phyloP scores from a whole-genome alignment of 2,888 invertebrate genomes.

The Calliphora vomitoria region DNA sequence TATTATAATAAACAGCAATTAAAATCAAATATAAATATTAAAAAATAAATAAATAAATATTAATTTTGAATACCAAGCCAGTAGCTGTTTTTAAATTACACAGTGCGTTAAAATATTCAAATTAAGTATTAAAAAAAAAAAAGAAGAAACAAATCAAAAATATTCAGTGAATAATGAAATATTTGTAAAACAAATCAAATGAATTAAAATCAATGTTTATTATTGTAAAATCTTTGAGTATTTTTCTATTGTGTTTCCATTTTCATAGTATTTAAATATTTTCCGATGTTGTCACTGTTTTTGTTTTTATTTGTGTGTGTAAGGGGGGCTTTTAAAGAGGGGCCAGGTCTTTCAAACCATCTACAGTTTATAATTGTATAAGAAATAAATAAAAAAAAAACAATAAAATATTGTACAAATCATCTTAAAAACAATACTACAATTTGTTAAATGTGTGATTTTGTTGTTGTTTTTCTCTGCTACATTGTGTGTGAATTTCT shows the following conservation, averaged over 20 bases:
- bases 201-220: not conserved
- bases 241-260: not conserved
- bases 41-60: slow-evolving; percentile 2
- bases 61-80: not conserved
- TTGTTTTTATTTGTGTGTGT: not conserved
- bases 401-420: not conserved
- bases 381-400: not conserved
- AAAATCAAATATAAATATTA: not conserved
- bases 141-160: slow-evolving; percentile 11
- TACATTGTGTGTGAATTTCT: slow-evolving; percentile 45
- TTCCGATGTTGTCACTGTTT: not conserved
- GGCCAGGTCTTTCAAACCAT: not conserved
- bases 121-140: not conserved
- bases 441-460: slow-evolving; percentile 22
- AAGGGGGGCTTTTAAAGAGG: not conserved
- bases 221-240: not conserved
- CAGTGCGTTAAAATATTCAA: not conserved
- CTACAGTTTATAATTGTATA: slow-evolving; percentile 18
- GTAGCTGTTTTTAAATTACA: not conserved
- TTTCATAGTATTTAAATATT: not conserved
- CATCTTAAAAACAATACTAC: slow-evolving; percentile 28
- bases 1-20: not conserved
- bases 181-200: slow-evolving; percentile 10
- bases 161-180: slow-evolving; percentile 1
- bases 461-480: slow-evolving; percentile 4